Evolutionary conservation across 37 sponge, comb jelly and placozoan genomes (phyloP), one percentile per base, ranked within the genome.

Genomic region (Agelas oroides): DNA sequence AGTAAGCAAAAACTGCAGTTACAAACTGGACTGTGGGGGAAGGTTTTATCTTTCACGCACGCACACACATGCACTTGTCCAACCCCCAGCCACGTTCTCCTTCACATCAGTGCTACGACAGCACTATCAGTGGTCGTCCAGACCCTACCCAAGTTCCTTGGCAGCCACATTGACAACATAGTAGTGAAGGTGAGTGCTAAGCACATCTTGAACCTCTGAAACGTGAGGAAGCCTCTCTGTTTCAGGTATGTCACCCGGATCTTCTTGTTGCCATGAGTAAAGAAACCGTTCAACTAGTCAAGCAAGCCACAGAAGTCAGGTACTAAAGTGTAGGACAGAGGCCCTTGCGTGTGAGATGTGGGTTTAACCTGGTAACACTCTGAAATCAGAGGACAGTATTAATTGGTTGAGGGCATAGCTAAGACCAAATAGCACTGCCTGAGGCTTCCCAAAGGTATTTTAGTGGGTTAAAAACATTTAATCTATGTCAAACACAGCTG

Each of bases 81-180:
- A 25, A 66, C 28, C 14, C 28, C 21, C 68, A 21, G 15, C 21
- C 68, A 21, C 21, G 87, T 28, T 20, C 25, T 70, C 11, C 67
- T 93, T 32, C 83, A 81, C 24, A 14, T 84, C 18, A 68, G 76
- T 86, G 82, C 94, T 11, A 66, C 65, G 0, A 23, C 80, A 13
- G 53, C 83, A 37, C 78, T 94, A 1, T 39, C 28, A 14, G 66
- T 59, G 15, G 59, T 88, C 15, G 79, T 92, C n/a, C 30, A 76
- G 18, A 54, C 60, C 18, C 75, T 92, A 6, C 83, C 95, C 24
- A 87, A 94, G 56, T 94, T 94, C 62, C 73, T 94, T 73, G 87
- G 92, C 60, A 80, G 92, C 1, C 87, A 77, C 55, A 21, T 82
- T 0, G 16, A 37, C 11, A 61, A 59, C 31, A 88, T 91, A 23